phyloP scores from a whole-genome alignment of 1,140 invertebrate species.

The Habropoda laboriosa region DNA sequence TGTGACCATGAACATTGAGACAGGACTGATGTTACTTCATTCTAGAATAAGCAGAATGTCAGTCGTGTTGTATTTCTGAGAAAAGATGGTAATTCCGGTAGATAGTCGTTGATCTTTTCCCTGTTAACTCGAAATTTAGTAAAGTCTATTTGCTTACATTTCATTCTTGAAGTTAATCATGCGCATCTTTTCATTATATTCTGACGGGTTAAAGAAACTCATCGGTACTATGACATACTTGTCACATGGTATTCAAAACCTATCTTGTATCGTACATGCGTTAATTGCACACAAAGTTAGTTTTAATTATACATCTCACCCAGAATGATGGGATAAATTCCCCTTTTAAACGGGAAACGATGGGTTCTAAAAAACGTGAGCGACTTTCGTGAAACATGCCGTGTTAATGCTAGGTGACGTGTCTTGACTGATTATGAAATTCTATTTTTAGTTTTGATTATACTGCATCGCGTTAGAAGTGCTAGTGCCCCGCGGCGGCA shows the following conservation, averaged over 20 bases:
- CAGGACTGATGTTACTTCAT: not conserved
- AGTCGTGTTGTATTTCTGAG: not conserved
- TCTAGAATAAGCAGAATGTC: not conserved
- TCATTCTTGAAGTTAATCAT: not conserved
- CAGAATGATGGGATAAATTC: not conserved
- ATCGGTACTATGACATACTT: not conserved
- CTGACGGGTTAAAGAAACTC: not conserved
- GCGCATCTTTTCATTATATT: not conserved
- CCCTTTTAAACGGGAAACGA: no score
- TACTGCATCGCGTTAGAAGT: slow-evolving; percentile 28
- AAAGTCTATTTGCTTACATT: not conserved
- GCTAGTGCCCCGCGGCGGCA: not conserved
- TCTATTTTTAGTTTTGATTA: slow-evolving; percentile 49
- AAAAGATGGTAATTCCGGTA: not conserved
- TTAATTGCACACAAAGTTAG: not conserved
- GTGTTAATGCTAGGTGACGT: not conserved
- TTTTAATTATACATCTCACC: not conserved
- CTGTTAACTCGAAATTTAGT: not conserved
- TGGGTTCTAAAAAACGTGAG: not conserved
- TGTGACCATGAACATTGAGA: not conserved
- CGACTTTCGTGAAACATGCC: not conserved
- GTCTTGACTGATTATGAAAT: slow-evolving; percentile 42
- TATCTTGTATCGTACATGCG: not conserved
- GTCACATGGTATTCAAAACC: slow-evolving; percentile 23
- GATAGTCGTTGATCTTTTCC: not conserved